These are phyloP conservation scores for Littorina saxatilis DNA, from an alignment of 1,140 invertebrate species.

Conservation along the genomic window DNA sequence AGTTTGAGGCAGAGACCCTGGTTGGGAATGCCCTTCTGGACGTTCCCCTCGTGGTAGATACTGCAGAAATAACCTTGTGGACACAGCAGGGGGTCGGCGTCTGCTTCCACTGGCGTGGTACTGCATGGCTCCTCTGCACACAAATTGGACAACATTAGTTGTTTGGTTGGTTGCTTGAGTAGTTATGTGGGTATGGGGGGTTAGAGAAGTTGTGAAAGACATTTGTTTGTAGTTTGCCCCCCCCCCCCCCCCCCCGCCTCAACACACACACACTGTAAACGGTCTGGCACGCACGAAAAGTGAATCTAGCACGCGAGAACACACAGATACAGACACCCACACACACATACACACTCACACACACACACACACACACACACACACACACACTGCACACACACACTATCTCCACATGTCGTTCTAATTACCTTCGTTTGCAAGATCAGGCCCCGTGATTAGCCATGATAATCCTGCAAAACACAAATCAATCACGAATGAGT, in stretches of 20 bases:
- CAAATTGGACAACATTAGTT: no score
- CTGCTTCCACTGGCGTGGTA: constrained; percentile 52
- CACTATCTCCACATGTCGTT: no score
- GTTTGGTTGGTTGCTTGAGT: no score
- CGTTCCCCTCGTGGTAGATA: constrained; percentile 54
- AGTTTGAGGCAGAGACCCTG: constrained; percentile 61
- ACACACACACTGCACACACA: no score
- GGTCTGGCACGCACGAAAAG: not conserved
- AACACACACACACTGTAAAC: constrained; percentile 13
- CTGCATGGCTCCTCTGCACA: constrained; percentile 60
- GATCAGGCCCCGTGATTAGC: constrained; percentile 24
- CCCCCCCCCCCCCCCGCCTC: no score
- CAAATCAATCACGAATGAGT: no score
- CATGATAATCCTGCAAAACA: constrained; percentile 13
- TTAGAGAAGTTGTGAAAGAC: no score
- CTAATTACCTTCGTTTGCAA: constrained; percentile 22
- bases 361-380: not conserved
- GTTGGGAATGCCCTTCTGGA: constrained; percentile 59
- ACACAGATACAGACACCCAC: not conserved
- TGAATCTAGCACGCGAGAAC: not conserved
- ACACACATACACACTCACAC: not conserved
- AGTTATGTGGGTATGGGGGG: no score
- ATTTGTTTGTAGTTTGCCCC: no score
- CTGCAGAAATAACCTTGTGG: constrained; percentile 66
- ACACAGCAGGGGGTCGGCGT: constrained; percentile 67